Base-by-base conservation (phyloP, 1,140 invertebrate species). In the Odontomachus brunneus region DNA sequence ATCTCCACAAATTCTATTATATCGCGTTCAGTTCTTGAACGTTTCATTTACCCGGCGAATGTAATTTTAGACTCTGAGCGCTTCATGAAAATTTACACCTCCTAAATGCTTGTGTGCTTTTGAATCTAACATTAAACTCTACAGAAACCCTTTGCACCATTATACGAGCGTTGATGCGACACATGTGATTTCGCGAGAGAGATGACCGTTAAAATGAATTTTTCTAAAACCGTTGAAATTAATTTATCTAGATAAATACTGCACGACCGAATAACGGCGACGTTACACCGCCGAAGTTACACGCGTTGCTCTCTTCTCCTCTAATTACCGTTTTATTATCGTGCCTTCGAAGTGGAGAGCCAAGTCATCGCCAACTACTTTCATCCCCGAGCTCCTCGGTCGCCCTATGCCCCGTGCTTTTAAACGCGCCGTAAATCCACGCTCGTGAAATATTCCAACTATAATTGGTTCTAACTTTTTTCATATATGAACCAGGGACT, bases 381-480 rank as follows among this genome's bases (percentile, higher is more conserved):
- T 81, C 67, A 22, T 33, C 29, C 9, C n/a, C 49, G 22, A 38
- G 14, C 11, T 15, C n/a, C 9, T 22, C 49, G 29, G 5, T 29
- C 24, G n/a, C 57, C 22, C 51, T 9, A 0, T 7, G 29, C 29
- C 14, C 17, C 11, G 12, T 24, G 44, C 49, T 87, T 85, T 85
- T 71, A 67, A 84, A 51, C 51, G 29, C 17, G n/a, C 11, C 67
- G 83, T 87, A 89, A 89, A 88, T 89, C 59, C 63, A n/a, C 60
- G 19, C 29, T 80, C 75, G 73, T 89, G 85, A 89, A 86, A 89
- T 89, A 89, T 84, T 82, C 69, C 80, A 60, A 71, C 59, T 83
- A 88, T 90, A 90, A 90, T 89, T 89, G 88, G 76, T 53, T 76
- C 80, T 74, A 89, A 90, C 88, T 90, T 90, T 90, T 90, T 89